Conservation (phyloP, 2,888 invertebrate genomes). For the Cephus spinipes region DNA sequence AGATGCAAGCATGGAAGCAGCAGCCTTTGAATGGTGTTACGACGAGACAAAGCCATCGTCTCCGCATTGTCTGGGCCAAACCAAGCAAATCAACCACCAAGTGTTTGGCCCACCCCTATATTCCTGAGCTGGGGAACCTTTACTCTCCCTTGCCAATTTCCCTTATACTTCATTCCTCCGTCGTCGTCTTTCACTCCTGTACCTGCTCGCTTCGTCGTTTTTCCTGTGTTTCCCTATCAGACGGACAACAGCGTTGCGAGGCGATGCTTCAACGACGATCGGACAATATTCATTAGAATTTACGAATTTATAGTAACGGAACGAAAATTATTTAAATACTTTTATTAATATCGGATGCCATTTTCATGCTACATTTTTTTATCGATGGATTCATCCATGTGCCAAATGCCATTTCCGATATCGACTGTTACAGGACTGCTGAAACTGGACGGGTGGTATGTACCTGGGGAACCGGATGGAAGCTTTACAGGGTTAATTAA, state of each 20-base stretch:
- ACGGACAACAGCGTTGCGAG: not conserved
- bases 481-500: not conserved
- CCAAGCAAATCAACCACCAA: slow-evolving; percentile 60
- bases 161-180: slow-evolving; percentile 11
- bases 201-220: not conserved
- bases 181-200: not conserved
- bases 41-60: slow-evolving; percentile 60
- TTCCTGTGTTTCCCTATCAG: not conserved
- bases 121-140: slow-evolving; percentile 4
- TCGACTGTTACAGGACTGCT: not conserved
- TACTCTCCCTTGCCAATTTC: slow-evolving; percentile 8
- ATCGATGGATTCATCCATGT: not conserved
- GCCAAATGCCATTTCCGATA: not conserved
- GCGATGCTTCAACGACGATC: too few relatives aligned
- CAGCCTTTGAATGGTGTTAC: slow-evolving; percentile 55
- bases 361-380: not conserved
- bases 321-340: not conserved
- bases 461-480: slow-evolving; percentile 11
- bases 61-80: slow-evolving; percentile 58
- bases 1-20: slow-evolving; percentile 33
- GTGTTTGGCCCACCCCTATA: slow-evolving; percentile 23
- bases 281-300: too few relatives aligned
- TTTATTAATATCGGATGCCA: not conserved
- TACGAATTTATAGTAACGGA: too few relatives aligned
- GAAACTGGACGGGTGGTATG: not conserved